Conservation (phyloP, 2,113 vertebrate species). For the Blennius ocellaris region DNA sequence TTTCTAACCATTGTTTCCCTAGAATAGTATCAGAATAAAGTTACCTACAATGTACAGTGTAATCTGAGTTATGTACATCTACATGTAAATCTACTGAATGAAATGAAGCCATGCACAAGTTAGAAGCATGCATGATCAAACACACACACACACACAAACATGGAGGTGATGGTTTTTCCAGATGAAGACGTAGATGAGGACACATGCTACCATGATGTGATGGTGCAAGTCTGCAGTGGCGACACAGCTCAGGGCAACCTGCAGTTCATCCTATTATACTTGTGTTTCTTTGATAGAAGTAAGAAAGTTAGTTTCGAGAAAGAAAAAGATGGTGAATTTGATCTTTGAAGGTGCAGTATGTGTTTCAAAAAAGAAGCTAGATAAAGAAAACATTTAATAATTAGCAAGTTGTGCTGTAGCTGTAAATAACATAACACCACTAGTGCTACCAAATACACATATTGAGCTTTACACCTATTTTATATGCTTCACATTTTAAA, state of each 20-base stretch:
- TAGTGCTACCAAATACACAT: no score
- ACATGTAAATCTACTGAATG: background rate
- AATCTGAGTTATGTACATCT: no score
- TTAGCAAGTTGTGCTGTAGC: no score
- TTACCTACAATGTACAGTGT: background rate
- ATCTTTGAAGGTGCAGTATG: background rate
- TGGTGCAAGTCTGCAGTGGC: slow-evolving; percentile 32
- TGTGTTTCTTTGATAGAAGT: background rate
- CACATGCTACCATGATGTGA: slow-evolving; percentile 20
- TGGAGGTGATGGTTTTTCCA: slow-evolving; percentile 14
- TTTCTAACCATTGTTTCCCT: no score
- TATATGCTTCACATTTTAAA: no score
- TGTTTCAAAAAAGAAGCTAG: background rate
- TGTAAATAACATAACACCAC: no score
- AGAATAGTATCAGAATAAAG: background rate
- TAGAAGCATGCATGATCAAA: slow-evolving; percentile 44
- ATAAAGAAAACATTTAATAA: background rate
- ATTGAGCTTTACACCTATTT: no score
- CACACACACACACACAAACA: slow-evolving; percentile 19
- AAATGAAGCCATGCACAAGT: slow-evolving; percentile 26
- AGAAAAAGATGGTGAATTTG: no score
- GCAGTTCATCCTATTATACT: background rate
- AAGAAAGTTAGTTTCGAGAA: no score
- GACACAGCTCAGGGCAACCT: slow-evolving; percentile 8
- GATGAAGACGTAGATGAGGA: slow-evolving; percentile 23